Evolutionary conservation across 1,140 invertebrate species (phyloP), one percentile per base, ranked within the genome.

Genomic region (Halesus radiatus): DNA sequence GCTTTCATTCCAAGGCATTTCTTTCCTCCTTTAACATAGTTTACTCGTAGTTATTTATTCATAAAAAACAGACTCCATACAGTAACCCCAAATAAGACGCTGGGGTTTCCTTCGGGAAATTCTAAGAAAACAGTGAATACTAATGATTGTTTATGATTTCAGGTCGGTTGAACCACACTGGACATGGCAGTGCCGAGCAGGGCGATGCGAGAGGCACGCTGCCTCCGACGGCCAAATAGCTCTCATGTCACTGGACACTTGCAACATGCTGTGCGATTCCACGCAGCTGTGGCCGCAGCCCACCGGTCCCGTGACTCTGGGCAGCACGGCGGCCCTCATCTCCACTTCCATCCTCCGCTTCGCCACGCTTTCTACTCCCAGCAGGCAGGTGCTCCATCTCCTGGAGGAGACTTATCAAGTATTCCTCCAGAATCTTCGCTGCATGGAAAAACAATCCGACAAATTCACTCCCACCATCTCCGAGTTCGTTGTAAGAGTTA

Each of bases 281-380:
- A 89, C 89, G 13, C 90, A 90, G 78, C 85, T 92, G 2, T 92
- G 91, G 91, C 91, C 91, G 0, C 85, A 89, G 77, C 90, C 91
- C 1, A 90, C 90, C 8, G 90, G 90, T 8, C 87, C 89, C 7
- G 88, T 89, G 5, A 85, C 86, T 29, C 87, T 88, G 29, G 89
- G 89, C 74, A 87, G 87, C 79, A 85, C 84, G 13, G 87, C 87
- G 5, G 82, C 90, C 3, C 84, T 86, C n/a, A 88, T 91, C 53
- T 86, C 86, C 10, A 85, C 87, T 10, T 62, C 85, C 3, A 88
- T 88, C 53, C 75, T 91, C 4, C 85, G 88, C 58, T 89, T 91
- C 74, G 89, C 90, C 84, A 87, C 88, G 37, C 82, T 86, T 78
- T 84, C 85, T 3, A 80, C 87, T 3, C 88, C 88, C 1, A 81